Conservation (phyloP, 2,888 invertebrate species). For the Synergus laeviventris region DNA sequence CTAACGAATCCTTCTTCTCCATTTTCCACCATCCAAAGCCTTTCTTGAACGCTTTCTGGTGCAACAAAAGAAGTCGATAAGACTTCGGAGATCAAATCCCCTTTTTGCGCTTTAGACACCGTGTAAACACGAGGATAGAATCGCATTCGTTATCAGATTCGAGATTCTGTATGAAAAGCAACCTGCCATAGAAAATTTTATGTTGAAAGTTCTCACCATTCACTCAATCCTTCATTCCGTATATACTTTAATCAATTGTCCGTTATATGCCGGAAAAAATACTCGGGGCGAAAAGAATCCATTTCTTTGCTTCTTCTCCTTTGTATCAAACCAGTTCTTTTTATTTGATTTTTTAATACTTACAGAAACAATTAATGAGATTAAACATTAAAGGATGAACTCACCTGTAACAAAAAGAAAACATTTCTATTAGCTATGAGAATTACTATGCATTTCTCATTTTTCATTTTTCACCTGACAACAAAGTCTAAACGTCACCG, state of each 20-base stretch:
- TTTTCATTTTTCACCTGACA: too few species aligned
- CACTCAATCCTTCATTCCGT: too few species aligned
- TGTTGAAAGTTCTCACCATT: background rate
- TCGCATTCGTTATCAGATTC: slow-evolving; percentile 21
- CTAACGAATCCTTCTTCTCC: slow-evolving; percentile 34
- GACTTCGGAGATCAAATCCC: slow-evolving; percentile 22
- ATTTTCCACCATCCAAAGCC: slow-evolving; percentile 11
- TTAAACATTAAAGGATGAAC: background rate
- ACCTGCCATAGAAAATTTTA: background rate
- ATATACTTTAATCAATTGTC: too few species aligned
- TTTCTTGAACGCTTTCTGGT: slow-evolving; percentile 35
- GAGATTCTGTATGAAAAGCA: background rate
- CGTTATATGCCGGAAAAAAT: too few species aligned
- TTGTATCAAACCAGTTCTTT: background rate
- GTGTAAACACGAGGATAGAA: slow-evolving; percentile 26
- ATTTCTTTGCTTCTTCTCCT: background rate
- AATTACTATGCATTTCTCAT: background rate
- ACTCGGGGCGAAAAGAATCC: too few species aligned
- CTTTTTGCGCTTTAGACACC: slow-evolving; percentile 19
- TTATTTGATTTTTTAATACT: background rate
- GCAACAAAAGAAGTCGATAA: slow-evolving; percentile 36
- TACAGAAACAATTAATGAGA: background rate
- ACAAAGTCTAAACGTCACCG: too few species aligned
- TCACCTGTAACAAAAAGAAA: background rate
- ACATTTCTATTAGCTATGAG: background rate